Base-by-base conservation (phyloP, 1,140 invertebrate species). In the Atta texana region DNA sequence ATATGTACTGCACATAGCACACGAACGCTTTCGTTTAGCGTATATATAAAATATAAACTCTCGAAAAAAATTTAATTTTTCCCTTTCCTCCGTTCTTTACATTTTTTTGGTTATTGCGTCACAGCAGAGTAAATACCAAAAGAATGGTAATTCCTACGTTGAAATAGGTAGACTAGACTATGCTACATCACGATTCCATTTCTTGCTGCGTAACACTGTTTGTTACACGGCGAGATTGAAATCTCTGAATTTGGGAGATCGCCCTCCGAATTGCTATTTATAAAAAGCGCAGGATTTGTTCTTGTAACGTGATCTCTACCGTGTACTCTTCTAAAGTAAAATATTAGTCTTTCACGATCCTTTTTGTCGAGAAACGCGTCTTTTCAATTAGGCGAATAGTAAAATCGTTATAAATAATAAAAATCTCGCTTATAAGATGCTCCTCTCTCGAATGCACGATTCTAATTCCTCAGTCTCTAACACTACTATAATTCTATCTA, bases 21-120 rank as follows among this genome's bases (percentile, higher is more conserved):
- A 28, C 55, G 21, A 75, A 63, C 69, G n/a, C n/a, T 77, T 57
- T 34, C 28, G 68, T 90, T 87, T 86, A 82, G 44, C 68, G 78
- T 89, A 91, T 88, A 92, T 87, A 92, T 87, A 92, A 92, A 92
- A 91, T 92, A 92, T 91, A 92, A 92, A 91, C 89, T 89, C 63
- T 89, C 74, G 44, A 91, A 77, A 82, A 31, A 74, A 49, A n/a
- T 66, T 75, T 44, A 51, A 24, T 64, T 39, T n/a, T n/a, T n/a
- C n/a, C 31, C 24, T n/a, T 44, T 71, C 6, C 57, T 55, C 14
- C 28, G 66, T 85, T 87, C 31, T 59, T 75, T 76, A 49, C n/a
- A 21, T 85, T 87, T 89, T 24, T 91, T 90, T 89, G 74, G 87
- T 91, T 92, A 88, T 90, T 89, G 81, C 86, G 82, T 90, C 89